Base-by-base conservation (phyloP, 2,797 vertebrate genomes). In the Sebastes minor region DNA sequence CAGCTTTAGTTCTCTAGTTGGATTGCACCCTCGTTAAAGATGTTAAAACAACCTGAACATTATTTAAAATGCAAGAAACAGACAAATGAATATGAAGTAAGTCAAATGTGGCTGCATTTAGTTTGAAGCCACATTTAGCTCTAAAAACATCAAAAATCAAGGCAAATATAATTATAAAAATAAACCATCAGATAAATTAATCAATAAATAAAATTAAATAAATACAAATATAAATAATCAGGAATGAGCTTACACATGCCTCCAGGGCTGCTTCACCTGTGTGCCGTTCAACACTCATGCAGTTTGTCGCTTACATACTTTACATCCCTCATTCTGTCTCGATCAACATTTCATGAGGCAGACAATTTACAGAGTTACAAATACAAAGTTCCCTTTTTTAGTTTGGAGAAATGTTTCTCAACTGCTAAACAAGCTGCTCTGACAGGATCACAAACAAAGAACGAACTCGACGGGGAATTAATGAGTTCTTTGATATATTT, bases 121-220 rank as follows among this genome's bases (percentile, higher is more conserved):
- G 14, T 71, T 27, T 5, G 27, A 64, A 71, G 46, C 25, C 59
- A 63, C 61, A 66, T 46, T 38, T 35, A 67, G 32, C 49, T 12
- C 16, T n/a, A 8, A 69, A 73, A 86, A n/a, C 6, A 4, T 85
- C 61, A 82, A 86, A 90, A 85, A 89, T 72, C 78, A 91, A 93
- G 92, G 89, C 92, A 89, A 83, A 84, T 71, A 88, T 74, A 56
- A 73, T 76, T 76, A 89, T 76, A 91, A 84, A 92, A 91, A 89
- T 72, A 89, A 91, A 86, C 71, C 32, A 78, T 33, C 32, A 62
- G 38, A 89, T 75, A 84, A 89, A 88, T 88, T 3, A 79, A 87
- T 76, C 16, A 77, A 85, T 80, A 84, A 89, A 92, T 78, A 68
- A 57, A 89, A 72, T 73, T 4, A 66, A 80, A 86, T 66, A 76